Conservation (phyloP, 1,140 invertebrate species). For the Mercenaria mercenaria region DNA sequence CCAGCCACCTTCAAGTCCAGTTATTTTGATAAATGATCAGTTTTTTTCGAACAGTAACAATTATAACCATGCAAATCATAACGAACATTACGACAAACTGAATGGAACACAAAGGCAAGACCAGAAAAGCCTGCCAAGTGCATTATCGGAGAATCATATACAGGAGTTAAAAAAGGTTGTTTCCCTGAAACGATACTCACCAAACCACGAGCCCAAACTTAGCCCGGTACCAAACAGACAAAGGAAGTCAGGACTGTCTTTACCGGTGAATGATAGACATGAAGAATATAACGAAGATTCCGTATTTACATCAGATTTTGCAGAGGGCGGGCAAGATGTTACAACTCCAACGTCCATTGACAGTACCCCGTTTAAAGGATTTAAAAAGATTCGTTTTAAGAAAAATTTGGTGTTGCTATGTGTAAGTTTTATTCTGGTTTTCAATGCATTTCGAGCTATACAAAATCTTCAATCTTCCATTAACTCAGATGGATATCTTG, state of each 20-base stretch:
- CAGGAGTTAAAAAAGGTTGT: constrained; percentile 72
- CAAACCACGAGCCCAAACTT: not conserved
- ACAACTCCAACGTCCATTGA: constrained; percentile 46
- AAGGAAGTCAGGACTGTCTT: constrained; percentile 20
- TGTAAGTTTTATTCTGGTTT: constrained; percentile 84
- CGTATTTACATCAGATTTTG: constrained; percentile 17
- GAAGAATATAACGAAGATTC: constrained; percentile 57
- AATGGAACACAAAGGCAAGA: constrained; percentile 4
- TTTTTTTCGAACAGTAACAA: constrained; percentile 21
- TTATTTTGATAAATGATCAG: constrained; percentile 33
- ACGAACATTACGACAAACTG: constrained; percentile 24
- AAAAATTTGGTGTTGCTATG: constrained; percentile 84
- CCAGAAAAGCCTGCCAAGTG: not conserved
- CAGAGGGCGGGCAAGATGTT: constrained; percentile 16
- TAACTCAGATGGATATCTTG: constrained; percentile 79
- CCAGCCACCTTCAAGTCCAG: constrained; percentile 34
- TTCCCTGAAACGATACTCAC: constrained; percentile 59
- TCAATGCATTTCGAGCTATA: constrained; percentile 84
- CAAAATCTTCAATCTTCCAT: constrained; percentile 85
- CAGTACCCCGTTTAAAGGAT: not conserved
- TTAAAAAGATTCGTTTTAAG: constrained; percentile 73
- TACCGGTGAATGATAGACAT: not conserved
- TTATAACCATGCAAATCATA: constrained; percentile 30
- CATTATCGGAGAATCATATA: constrained; percentile 66
- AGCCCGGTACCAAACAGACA: not conserved